Conservation (phyloP, 2,113 vertebrate species). For the Sigmodon hispidus region DNA sequence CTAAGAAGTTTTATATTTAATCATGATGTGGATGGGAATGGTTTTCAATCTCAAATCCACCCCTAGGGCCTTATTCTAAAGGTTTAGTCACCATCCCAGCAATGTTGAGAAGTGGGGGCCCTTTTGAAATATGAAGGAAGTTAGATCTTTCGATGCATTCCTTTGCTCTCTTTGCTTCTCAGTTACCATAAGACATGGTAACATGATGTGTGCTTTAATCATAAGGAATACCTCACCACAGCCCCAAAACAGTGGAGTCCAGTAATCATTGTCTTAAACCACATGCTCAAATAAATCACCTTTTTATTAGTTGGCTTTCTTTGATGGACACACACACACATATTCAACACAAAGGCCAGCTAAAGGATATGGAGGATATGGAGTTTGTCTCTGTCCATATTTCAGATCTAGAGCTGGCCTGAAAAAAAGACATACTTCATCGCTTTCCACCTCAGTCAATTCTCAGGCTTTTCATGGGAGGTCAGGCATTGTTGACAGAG, state of each 20-base stretch:
- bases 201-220: not conserved
- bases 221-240: no score
- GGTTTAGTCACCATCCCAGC: not conserved
- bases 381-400: not conserved
- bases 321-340: no score
- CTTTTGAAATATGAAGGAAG: not conserved
- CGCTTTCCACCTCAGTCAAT: not conserved
- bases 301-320: not conserved
- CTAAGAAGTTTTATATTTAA: not conserved
- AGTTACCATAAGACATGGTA: not conserved
- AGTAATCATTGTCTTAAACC: not conserved
- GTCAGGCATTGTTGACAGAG: accelerated
- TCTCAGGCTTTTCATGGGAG: not conserved
- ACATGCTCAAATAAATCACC: not conserved
- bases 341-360: not conserved
- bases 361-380: not conserved
- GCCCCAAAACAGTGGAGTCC: not conserved
- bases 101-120: not conserved
- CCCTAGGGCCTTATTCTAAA: not conserved
- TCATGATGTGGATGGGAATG: accelerated
- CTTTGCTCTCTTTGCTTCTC: not conserved
- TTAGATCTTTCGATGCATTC: not conserved
- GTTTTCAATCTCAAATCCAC: not conserved
- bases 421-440: not conserved
- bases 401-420: not conserved